Evolutionary conservation across 2,888 invertebrate genomes (phyloP).

Genomic region (Synergus japonicus): DNA sequence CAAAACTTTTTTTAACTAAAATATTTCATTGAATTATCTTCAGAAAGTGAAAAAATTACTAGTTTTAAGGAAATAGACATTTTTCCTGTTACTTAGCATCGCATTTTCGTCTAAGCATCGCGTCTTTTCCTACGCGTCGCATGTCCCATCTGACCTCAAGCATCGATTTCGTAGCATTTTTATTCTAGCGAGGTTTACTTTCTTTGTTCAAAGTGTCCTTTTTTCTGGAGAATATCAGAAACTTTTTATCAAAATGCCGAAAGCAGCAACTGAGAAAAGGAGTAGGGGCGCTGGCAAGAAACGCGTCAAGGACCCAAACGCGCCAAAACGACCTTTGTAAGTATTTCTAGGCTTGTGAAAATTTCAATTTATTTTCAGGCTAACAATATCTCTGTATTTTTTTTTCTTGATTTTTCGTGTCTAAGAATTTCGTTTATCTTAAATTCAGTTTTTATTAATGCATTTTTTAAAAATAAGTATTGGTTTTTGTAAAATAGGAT

Average conservation of each 20-base stretch:
- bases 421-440: background rate
- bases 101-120: slow-evolving; percentile 17
- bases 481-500: background rate
- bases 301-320: slow-evolving; percentile 39
- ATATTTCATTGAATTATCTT: slow-evolving; percentile 10
- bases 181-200: background rate
- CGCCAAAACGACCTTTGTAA: slow-evolving; percentile 39
- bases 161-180: slow-evolving; percentile 2
- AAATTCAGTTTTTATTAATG: background rate
- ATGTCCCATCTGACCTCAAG: background rate
- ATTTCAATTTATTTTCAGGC: background rate
- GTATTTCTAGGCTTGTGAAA: slow-evolving; percentile 11
- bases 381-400: background rate
- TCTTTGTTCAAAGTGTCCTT: background rate
- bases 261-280: slow-evolving; percentile 18
- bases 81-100: background rate
- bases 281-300: slow-evolving; percentile 28
- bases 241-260: slow-evolving; percentile 26
- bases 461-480: background rate
- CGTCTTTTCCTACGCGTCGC: slow-evolving; percentile 17
- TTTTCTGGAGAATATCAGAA: background rate
- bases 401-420: background rate
- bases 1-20: background rate
- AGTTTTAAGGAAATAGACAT: background rate
- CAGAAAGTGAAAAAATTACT: background rate